Conservation (phyloP, 1,140 invertebrate genomes). For the Musca vetustissima region DNA sequence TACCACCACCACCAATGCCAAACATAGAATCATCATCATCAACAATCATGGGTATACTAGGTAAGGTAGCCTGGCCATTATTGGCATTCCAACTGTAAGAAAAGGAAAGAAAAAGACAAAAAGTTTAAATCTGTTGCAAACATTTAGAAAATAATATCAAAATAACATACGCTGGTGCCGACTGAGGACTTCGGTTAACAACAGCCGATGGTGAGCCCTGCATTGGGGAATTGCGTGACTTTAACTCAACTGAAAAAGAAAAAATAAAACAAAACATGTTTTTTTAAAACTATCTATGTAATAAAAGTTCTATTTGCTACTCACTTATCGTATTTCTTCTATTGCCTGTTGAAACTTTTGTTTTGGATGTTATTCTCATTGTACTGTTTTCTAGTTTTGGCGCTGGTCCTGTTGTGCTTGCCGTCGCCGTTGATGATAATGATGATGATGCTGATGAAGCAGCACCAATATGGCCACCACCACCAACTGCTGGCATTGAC, state of each 20-base stretch:
- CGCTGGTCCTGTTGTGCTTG: constrained; percentile 35
- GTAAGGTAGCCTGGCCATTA: constrained; percentile 64
- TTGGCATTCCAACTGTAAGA: constrained; percentile 61
- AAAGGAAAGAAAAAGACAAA: constrained; percentile 20
- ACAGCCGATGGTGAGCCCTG: constrained; percentile 51
- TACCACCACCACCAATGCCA: constrained; percentile 40
- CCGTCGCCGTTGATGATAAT: not conserved
- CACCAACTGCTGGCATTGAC: constrained; percentile 15
- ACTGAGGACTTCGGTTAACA: constrained; percentile 52
- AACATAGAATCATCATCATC: constrained; percentile 62
- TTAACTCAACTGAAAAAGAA: constrained; percentile 45
- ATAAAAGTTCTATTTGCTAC: constrained; percentile 16
- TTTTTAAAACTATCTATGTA: not conserved
- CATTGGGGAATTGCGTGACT: constrained; percentile 53
- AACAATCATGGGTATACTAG: constrained; percentile 76
- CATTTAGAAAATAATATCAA: too few relatives aligned
- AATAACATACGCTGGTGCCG: constrained; percentile 49
- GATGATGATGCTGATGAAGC: not conserved
- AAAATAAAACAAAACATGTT: not conserved
- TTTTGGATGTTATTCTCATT: constrained; percentile 49
- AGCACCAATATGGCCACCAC: not conserved
- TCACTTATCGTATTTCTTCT: constrained; percentile 51
- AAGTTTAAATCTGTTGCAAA: too few relatives aligned
- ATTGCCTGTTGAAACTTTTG: constrained; percentile 55
- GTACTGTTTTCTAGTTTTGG: constrained; percentile 49